Base-by-base conservation (phyloP, 2,888 invertebrate genomes). In the Rhaphigaster nebulosa region DNA sequence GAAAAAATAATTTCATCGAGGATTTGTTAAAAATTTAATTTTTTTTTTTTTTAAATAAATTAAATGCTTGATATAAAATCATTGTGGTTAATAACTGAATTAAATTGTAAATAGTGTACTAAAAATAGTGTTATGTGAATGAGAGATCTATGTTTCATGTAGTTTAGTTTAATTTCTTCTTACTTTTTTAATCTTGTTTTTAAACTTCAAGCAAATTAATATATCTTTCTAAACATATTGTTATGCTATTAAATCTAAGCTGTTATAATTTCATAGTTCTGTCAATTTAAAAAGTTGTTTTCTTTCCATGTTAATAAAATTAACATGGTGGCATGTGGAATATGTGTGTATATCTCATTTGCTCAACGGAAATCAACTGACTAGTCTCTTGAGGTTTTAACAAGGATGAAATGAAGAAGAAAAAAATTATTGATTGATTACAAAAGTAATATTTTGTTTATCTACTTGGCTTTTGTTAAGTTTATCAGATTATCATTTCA, bases 81-180 rank as follows among this genome's bases (percentile, higher is more conserved):
- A n/a, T 56, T 23, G 12, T 56, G 6, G 4, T 56, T 12, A 56
- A 56, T 56, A 10, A 56, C 4, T 10, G 23, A 56, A 56, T 26
- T 56, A 56, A 23, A 56, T 26, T 45, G 12, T 45, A 5, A 45
- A 45, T 12, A 45, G 12, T 8, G 5, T 12, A 45, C 5, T 45
- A 15, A 60, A 60, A n/a, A 60, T 12, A 70, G 70, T 70, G 70
- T 70, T 70, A 70, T 65, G 70, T 70, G 70, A 34, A 18, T 70
- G 34, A n/a, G 5, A 29, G 29, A 23, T 76, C 26, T 34, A 76
- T 76, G 1, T 38, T 23, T 20, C 38, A 29, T 10, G n/a, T 65
- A 65, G 23, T 76, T 20, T 20, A 38, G 6, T 76, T 34, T 38
- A 76, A 34, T 34, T 76, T 65, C 13, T 65, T n/a, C n/a, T n/a